Evolutionary conservation across 2,797 vertebrate species (phyloP), one percentile per base, ranked within the genome.

Genomic region (Scolopax rusticola): DNA sequence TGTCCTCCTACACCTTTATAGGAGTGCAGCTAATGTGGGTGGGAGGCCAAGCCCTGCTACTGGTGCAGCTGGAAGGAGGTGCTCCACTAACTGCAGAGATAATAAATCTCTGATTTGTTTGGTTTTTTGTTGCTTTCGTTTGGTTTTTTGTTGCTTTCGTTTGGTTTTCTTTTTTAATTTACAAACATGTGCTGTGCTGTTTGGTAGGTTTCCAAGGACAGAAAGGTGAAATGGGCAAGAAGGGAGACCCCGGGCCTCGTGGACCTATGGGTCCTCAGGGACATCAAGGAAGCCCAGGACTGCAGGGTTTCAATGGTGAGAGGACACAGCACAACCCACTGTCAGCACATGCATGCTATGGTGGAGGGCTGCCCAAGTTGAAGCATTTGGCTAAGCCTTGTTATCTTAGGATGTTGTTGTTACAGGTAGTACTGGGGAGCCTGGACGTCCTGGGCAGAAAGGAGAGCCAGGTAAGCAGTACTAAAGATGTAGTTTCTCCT

Each of bases 401-500:
- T 56, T 13, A 20, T 13, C 53, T 45, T 43, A 47, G 24, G 41
- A 9, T 95, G 54, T 82, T 30, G 57, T 79, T 30, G 0, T 97
- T 96, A 23, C 93, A 97, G 97, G 97, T 28, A 70, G 8, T 9
- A 9, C 0, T 0, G 97, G 97, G 10, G 14, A 45, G 2, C 71
- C 74, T 32, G 97, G 97, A 91, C n/a, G 0, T 54, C 78, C 89
- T 84, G 97, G 97, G 10, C 69, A 45, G 4, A 91, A 96, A 83
- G 97, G 97, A 96, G 89, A 94, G 8, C 10, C 85, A 91, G 97
- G 97, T 97, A 95, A 95, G 95, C 21, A 63, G 24, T 12, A 61
- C 38, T 75, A 43, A 82, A 80, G 12, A 36, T 60, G 19, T 12
- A 32, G 15, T n/a, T 94, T 68, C 41, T 83, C 47, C 18, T 84